Percentiles rank a stretch among this genome's conserved stretches.
These are phyloP conservation scores for Perognathus longimembris DNA, from an alignment of 2,113 vertebrate species.

Conservation along the genomic window DNA sequence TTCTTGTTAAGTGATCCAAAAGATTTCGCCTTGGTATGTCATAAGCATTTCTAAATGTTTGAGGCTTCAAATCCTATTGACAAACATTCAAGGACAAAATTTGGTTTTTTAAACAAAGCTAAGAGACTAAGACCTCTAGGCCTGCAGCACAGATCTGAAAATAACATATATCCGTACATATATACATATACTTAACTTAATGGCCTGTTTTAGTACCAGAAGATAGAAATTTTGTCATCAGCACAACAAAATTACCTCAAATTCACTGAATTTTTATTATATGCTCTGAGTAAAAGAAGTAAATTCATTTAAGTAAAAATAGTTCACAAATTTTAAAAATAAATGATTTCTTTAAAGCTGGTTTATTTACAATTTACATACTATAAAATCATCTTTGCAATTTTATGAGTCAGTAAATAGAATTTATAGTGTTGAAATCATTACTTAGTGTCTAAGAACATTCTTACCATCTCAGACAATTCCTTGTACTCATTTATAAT, in stretches of 20 bases:
- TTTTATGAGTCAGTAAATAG: background rate
- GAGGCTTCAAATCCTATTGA: conserved; percentile 94
- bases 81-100: conserved; percentile 78
- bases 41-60: conserved; percentile 97
- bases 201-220: background rate
- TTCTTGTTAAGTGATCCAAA: conserved; percentile 97
- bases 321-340: conserved; percentile 35
- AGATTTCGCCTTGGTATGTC: conserved; percentile 97
- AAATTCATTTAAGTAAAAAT: conserved; percentile 33
- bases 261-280: conserved; percentile 40
- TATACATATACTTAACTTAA: background rate
- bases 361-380: background rate
- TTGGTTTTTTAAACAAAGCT: conserved; percentile 66
- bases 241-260: conserved; percentile 47
- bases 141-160: conserved; percentile 8
- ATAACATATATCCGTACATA: background rate
- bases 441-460: background rate
- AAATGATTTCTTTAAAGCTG: background rate
- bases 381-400: background rate
- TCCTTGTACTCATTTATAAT: background rate
- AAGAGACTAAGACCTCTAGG: conserved; percentile 44
- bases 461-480: background rate
- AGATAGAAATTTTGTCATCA: conserved; percentile 16
- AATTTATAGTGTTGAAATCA: background rate
- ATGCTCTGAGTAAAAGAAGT: conserved; percentile 1